Conservation (phyloP, 2,797 vertebrate species). For the Tamandua tetradactyla region DNA sequence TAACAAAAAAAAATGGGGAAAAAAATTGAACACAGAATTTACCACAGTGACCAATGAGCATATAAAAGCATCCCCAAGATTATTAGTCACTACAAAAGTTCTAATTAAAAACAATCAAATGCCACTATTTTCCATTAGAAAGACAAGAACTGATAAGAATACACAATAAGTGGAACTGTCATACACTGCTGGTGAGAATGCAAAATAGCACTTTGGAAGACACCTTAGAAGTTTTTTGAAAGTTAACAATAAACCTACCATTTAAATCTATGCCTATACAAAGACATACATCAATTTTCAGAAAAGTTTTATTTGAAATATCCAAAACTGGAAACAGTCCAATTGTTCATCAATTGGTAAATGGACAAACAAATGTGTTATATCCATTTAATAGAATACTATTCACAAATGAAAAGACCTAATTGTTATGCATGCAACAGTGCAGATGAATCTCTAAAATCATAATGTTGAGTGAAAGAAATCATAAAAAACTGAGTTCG, state of each 20-base stretch:
- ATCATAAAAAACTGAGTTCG: neutral
- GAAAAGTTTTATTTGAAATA: neutral
- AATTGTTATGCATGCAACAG: neutral
- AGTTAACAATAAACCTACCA: neutral
- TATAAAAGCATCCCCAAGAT: neutral
- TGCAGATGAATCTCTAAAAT: neutral
- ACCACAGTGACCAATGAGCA: neutral
- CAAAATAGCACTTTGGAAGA: neutral
- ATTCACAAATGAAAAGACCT: neutral
- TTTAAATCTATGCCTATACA: neutral
- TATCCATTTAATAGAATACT: neutral
- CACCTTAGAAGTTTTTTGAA: neutral
- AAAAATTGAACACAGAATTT: neutral
- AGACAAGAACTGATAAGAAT: neutral
- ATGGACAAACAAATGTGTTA: neutral
- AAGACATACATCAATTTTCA: neutral
- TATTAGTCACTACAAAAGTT: neutral
- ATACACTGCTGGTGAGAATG: neutral
- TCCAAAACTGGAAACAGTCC: neutral
- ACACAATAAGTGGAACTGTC: neutral
- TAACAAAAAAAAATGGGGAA: neutral
- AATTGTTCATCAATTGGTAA: neutral
- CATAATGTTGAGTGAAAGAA: neutral
- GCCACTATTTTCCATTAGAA: neutral
- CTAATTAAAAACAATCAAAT: neutral